Evolutionary conservation across 2,797 vertebrate genomes (phyloP).

Genomic region (Micrastur ruficollis): DNA sequence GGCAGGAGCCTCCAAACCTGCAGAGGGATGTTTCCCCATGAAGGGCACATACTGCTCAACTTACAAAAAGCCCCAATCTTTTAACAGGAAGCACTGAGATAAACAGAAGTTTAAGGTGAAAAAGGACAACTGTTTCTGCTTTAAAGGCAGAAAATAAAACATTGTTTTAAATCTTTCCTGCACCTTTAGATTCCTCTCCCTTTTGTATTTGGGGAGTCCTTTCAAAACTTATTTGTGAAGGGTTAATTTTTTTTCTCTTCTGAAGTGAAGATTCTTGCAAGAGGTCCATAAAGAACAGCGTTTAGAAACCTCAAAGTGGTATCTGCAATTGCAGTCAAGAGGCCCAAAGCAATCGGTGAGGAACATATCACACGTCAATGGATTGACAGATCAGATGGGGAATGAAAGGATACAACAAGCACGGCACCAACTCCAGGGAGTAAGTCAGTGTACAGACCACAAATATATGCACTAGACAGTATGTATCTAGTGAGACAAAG

Average conservation of each 20-base stretch:
- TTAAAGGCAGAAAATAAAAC: background rate
- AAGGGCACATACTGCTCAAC: background rate
- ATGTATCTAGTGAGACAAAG: background rate
- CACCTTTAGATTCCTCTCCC: background rate
- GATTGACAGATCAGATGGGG: background rate
- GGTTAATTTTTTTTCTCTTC: background rate
- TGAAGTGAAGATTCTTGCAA: background rate
- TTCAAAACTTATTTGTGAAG: background rate
- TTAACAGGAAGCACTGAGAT: background rate
- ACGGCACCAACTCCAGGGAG: background rate
- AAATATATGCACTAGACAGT: background rate
- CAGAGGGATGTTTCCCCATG: background rate
- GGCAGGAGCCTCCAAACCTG: background rate
- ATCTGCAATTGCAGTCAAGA: background rate
- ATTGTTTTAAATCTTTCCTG: background rate
- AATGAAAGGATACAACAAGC: background rate
- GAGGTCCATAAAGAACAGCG: background rate
- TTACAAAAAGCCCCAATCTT: background rate
- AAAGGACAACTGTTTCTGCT: background rate
- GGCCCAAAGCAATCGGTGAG: background rate
- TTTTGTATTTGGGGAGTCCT: background rate
- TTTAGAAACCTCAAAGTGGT: background rate
- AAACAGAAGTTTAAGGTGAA: background rate
- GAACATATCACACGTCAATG: background rate
- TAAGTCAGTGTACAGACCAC: background rate